phyloP scores from a whole-genome alignment of 2,888 invertebrate species.

The Ormyrus thymus region DNA sequence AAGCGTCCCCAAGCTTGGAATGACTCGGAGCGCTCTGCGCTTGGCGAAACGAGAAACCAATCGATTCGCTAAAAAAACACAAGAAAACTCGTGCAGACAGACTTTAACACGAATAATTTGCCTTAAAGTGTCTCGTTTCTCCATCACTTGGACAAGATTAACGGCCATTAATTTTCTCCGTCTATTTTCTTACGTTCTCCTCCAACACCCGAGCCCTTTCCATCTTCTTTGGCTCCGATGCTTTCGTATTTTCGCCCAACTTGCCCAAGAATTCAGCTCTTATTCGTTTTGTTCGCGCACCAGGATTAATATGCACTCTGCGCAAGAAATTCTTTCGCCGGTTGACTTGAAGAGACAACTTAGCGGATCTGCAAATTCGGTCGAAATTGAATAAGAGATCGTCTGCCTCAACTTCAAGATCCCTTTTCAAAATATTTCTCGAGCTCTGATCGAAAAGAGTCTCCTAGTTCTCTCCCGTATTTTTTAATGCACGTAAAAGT shows the following conservation, averaged over 20 bases:
- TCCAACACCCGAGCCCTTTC: neutral
- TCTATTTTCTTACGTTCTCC: slow-evolving; percentile 33
- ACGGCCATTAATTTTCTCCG: slow-evolving; percentile 50
- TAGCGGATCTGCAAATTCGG: no score
- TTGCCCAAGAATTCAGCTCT: slow-evolving; percentile 22
- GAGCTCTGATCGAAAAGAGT: no score
- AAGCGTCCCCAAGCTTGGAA: neutral
- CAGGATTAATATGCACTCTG: neutral
- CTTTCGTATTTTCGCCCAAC: slow-evolving; percentile 4
- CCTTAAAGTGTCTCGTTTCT: slow-evolving; percentile 41
- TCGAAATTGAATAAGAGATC: no score
- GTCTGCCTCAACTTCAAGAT: no score
- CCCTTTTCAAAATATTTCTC: no score
- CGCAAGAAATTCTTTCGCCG: slow-evolving; percentile 26
- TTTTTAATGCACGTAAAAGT: no score
- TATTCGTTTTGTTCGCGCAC: slow-evolving; percentile 22
- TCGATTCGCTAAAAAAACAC: slow-evolving; percentile 4
- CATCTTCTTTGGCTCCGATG: neutral
- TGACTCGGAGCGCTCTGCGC: neutral
- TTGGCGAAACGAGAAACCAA: neutral
- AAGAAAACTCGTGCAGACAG: neutral
- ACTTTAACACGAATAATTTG: slow-evolving; percentile 42
- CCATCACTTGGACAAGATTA: slow-evolving; percentile 32
- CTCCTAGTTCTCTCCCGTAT: no score
- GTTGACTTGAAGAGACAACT: no score